Evolutionary conservation across 2,797 vertebrate species (phyloP), one percentile per base, ranked within the genome.

Genomic region (Manis crassicaudata): DNA sequence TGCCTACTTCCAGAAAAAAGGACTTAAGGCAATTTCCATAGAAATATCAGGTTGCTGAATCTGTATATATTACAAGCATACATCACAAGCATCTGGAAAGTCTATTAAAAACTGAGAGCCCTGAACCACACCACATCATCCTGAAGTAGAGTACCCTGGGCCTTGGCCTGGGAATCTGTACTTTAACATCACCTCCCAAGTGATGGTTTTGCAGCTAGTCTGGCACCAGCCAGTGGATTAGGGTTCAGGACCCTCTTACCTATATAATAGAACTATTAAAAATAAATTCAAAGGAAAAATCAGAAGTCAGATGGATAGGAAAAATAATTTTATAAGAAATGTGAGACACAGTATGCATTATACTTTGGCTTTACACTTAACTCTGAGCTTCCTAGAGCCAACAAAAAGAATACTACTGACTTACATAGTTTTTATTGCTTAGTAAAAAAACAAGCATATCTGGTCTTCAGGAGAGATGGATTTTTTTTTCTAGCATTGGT

Each of bases 361-460:
- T 29, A 68, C 65, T 92, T 86, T 92, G 40, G 27, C 88, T 92
- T 94, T 88, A 75, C 10, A n/a, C 84, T 97, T 77, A 94, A n/a
- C 72, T 93, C 63, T 77, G 32, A 84, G 81, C 32, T 46, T 93
- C 72, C 67, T 92, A 52, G 52, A 90, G 23, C 72, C 80, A 92
- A 27, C 40, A 72, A 92, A 90, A 90, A 81, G 10, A 83, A 92
- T 81, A 75, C 21, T 81, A 18, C 25, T n/a, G 37, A 81, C 63
- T 76, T 96, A 23, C 70, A 21, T 94, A 20, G 43, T 73, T 91
- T 92, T 93, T 87, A 87, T 88, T 60, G 8, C 60, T 84, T 50
- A 63, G 6, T 90, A 17, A 83, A 90, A 46, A 82, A 93, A 67
- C 80, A 80, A 85, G 14, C 21, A 1, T 81, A 37, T 82, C 62